A percentile compares a stretch with the other conserved stretches of the same genome.
Evolutionary conservation across 2,113 vertebrate species (phyloP).

Genomic region (Spilogale gracilis): DNA sequence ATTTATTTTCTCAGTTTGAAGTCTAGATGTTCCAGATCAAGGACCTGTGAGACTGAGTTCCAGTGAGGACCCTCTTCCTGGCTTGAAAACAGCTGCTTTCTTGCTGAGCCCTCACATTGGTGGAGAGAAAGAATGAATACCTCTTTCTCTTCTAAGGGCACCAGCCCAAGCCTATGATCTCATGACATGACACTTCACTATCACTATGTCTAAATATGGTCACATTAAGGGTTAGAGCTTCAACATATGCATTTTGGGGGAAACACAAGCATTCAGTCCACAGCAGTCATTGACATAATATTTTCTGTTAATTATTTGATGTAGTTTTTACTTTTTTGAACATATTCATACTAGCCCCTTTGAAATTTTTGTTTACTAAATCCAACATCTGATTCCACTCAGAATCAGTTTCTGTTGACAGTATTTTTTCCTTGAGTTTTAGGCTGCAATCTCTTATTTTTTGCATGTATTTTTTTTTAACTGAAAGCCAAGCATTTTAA

Average conservation of each 20-base stretch:
- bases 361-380: neutral
- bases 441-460: neutral
- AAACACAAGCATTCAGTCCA: neutral
- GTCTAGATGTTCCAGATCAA: neutral
- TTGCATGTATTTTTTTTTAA: neutral
- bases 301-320: neutral
- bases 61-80: neutral
- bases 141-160: neutral
- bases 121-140: neutral
- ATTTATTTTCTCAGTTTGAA: neutral
- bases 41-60: neutral
- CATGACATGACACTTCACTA: neutral
- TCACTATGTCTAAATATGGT: neutral
- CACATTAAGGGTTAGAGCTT: neutral
- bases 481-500: neutral
- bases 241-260: neutral
- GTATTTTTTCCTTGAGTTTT: neutral
- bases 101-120: neutral
- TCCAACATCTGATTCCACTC: conserved; percentile 1
- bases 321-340: neutral
- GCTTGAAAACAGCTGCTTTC: neutral
- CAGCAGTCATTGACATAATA: neutral
- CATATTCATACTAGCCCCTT: neutral
- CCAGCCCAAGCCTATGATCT: neutral
- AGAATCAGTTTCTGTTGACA: neutral